These are phyloP conservation scores for Carcina quercana DNA, from an alignment of 2,888 invertebrate genomes.

Conservation along the genomic window DNA sequence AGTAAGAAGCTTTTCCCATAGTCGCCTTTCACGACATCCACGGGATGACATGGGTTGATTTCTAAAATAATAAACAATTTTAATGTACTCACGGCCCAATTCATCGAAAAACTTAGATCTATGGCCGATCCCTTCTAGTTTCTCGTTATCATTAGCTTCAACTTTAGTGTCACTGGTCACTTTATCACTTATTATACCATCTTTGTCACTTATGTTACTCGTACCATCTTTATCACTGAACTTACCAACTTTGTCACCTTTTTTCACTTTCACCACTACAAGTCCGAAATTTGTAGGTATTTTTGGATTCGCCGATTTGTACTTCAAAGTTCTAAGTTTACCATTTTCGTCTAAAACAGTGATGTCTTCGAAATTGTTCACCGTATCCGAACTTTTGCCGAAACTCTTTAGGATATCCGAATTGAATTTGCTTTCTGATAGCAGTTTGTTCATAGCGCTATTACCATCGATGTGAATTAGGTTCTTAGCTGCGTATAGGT, in stretches of 20 bases:
- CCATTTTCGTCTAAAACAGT: constrained; percentile 51
- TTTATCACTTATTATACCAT: constrained; percentile 21
- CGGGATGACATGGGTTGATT: too few relatives aligned
- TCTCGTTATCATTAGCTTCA: constrained; percentile 15
- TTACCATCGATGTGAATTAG: constrained; percentile 28
- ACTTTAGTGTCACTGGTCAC: constrained; percentile 11
- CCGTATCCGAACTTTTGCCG: constrained; percentile 31
- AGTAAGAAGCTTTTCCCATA: too few relatives aligned
- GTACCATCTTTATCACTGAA: constrained; percentile 20
- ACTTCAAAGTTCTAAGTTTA: constrained; percentile 49
- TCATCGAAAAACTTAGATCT: constrained; percentile 81
- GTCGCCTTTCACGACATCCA: too few relatives aligned
- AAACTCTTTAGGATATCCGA: constrained; percentile 34
- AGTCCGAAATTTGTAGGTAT: constrained; percentile 12
- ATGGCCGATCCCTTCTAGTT: constrained; percentile 22
- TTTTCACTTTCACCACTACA: neutral
- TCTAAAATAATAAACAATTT: neutral
- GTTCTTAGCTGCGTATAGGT: constrained; percentile 38
- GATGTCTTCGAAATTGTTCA: constrained; percentile 54
- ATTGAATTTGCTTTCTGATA: constrained; percentile 38
- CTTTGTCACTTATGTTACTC: constrained; percentile 20
- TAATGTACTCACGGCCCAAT: constrained; percentile 77
- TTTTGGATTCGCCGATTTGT: constrained; percentile 34
- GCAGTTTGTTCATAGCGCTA: constrained; percentile 27
- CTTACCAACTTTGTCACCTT: constrained; percentile 14